These are phyloP conservation scores for Myotis lucifugus DNA, from an alignment of 2,113 vertebrate species.

Conservation along the genomic window DNA sequence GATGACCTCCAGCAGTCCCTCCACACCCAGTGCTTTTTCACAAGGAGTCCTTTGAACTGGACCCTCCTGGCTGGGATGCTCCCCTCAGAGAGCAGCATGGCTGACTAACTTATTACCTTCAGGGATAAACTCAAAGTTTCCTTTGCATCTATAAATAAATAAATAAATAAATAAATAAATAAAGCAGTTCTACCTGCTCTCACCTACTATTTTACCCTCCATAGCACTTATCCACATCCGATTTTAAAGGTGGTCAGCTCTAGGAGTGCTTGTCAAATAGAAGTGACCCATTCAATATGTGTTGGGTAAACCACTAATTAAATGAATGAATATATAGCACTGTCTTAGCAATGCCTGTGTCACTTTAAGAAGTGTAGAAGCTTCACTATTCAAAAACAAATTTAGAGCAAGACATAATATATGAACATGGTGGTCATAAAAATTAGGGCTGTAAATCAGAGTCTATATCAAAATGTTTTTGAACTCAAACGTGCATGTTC, in stretches of 20 bases:
- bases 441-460: neutral
- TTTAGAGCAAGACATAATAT: neutral
- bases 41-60: neutral
- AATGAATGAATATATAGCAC: neutral
- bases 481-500: neutral
- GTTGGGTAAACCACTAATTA: neutral
- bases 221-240: neutral
- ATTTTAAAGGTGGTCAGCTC: neutral
- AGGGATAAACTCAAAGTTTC: neutral
- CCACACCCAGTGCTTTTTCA: neutral
- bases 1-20: accelerated
- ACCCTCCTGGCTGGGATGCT: neutral
- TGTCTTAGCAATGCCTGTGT: neutral
- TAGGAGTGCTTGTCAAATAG: neutral
- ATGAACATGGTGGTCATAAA: neutral
- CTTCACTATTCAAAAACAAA: neutral
- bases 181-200: accelerated
- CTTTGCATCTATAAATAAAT: neutral
- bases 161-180: too few relatives aligned
- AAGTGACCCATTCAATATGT: neutral
- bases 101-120: neutral
- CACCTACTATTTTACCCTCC: neutral
- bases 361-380: neutral
- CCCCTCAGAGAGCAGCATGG: neutral
- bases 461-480: neutral